Percentiles rank a stretch among this genome's conserved stretches.
Conservation (phyloP, 2,797 vertebrate species). For the Coccyzus lansbergi region DNA sequence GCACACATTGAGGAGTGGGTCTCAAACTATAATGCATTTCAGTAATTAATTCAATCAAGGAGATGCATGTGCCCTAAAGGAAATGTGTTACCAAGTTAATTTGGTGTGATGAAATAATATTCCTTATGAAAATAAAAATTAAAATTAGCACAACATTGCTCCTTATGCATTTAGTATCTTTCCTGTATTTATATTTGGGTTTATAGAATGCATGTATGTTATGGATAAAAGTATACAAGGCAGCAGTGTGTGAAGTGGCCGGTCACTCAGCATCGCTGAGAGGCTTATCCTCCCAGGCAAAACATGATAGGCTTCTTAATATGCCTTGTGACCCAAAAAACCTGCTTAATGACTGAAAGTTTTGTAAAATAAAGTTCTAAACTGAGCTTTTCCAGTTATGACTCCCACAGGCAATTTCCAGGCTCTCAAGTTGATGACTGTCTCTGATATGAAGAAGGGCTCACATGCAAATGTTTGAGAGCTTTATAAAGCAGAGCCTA, state of each 20-base stretch:
- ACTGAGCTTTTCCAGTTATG: background rate
- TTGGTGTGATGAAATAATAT: background rate
- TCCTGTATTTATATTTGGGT: background rate
- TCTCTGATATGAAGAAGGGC: background rate
- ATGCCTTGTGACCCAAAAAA: background rate
- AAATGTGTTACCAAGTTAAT: slow-evolving; percentile 33
- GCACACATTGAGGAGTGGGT: background rate
- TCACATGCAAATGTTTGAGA: background rate
- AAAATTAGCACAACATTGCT: background rate
- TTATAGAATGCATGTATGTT: background rate
- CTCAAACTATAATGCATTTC: background rate
- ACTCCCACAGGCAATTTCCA: accelerated
- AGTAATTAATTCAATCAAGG: slow-evolving; percentile 1
- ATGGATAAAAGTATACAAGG: background rate
- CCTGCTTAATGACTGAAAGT: background rate
- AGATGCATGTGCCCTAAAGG: background rate
- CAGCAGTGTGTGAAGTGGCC: background rate
- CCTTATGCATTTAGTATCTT: background rate
- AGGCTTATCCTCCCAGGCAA: background rate
- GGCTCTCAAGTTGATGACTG: background rate
- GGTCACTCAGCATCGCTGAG: background rate
- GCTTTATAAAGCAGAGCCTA: background rate
- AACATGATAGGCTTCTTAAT: background rate
- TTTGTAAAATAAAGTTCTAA: background rate
- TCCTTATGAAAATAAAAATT: background rate